Evolutionary conservation across 2,113 vertebrate genomes (phyloP).

Genomic region (Callaeas wilsoni): DNA sequence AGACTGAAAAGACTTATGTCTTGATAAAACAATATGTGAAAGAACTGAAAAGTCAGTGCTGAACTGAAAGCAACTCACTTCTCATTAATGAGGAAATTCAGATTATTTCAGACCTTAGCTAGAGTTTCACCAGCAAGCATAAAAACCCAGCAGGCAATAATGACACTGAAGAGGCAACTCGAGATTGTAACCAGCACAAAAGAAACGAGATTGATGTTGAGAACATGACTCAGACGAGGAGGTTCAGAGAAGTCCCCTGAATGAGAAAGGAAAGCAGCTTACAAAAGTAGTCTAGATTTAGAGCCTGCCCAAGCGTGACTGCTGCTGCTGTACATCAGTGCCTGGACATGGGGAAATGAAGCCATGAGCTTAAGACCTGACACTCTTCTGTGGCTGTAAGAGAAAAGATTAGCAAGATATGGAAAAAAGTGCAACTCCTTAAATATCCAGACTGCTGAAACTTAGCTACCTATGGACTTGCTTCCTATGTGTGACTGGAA

Average conservation of each 20-base stretch:
- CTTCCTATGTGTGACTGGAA: accelerated
- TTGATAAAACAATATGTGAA: background rate
- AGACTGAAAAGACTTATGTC: background rate
- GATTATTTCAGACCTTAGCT: background rate
- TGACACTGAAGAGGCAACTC: background rate
- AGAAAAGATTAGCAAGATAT: background rate
- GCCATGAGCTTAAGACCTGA: background rate
- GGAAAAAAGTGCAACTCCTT: background rate
- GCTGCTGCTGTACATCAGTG: background rate
- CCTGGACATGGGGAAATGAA: background rate
- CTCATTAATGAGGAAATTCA: background rate
- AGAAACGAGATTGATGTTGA: background rate
- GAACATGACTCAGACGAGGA: background rate
- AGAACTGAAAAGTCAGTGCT: background rate
- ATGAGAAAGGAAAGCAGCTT: background rate
- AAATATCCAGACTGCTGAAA: background rate
- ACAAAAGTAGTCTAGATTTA: background rate
- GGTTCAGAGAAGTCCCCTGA: background rate
- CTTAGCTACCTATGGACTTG: background rate
- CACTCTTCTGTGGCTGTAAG: background rate
- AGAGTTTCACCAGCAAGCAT: background rate
- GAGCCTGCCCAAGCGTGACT: background rate
- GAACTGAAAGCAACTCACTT: background rate
- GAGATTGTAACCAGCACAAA: background rate
- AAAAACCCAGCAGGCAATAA: background rate